Evolutionary conservation across 2,888 invertebrate genomes (phyloP).

Genomic region (Cryptocephalus moraei): DNA sequence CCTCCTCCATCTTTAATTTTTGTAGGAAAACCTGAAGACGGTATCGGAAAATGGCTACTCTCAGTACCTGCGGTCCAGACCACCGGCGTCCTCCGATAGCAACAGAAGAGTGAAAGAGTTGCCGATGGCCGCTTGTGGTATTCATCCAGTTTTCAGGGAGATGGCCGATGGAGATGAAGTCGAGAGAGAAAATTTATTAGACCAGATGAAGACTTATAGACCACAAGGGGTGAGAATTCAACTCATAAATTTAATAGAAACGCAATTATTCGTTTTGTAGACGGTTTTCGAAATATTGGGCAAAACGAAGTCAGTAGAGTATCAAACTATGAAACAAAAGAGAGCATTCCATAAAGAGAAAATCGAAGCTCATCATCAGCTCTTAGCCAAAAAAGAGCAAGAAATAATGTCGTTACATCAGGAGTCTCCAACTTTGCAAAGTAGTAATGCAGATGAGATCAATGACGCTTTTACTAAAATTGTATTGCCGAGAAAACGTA

Average conservation of each 20-base stretch:
- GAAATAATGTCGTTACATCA: constrained; percentile 6
- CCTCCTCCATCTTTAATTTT: not conserved
- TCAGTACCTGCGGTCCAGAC: constrained; percentile 81
- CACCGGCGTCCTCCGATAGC: constrained; percentile 81
- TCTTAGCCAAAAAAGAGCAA: constrained; percentile 31
- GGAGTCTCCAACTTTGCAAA: constrained; percentile 22
- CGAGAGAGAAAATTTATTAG: constrained; percentile 41
- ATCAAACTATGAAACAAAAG: constrained; percentile 80
- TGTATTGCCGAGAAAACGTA: constrained; percentile 44
- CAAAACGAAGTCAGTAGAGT: constrained; percentile 66
- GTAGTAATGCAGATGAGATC: constrained; percentile 45
- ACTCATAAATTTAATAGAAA: not conserved
- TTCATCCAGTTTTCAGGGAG: constrained; percentile 54
- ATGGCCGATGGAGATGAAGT: constrained; percentile 30
- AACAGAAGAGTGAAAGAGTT: constrained; percentile 74
- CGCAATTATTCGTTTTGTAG: constrained; percentile 41
- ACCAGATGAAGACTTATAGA: constrained; percentile 64
- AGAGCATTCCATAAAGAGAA: constrained; percentile 59
- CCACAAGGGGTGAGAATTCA: constrained; percentile 55
- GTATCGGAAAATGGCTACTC: constrained; percentile 84
- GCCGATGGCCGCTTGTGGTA: constrained; percentile 43
- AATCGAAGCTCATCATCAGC: constrained; percentile 40
- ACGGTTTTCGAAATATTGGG: constrained; percentile 90
- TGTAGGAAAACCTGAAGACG: constrained; percentile 53
- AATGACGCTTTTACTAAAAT: constrained; percentile 47